These are phyloP conservation scores for Parelbella ahira DNA, from an alignment of 2,888 invertebrate species.

Conservation along the genomic window DNA sequence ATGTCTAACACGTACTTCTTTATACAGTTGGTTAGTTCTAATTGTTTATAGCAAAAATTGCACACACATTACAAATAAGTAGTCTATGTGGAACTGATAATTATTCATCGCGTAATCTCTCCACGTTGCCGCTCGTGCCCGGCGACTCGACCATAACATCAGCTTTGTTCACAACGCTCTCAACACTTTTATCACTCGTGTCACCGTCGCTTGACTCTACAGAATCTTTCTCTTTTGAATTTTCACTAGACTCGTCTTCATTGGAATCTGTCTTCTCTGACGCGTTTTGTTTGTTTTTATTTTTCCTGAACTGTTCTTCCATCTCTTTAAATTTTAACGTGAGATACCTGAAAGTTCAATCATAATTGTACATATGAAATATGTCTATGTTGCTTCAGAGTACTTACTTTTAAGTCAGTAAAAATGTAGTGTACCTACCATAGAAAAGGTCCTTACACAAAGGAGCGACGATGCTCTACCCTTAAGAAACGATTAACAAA, in stretches of 20 bases:
- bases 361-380: too few relatives aligned
- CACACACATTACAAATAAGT: constrained; percentile 5
- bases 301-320: constrained; percentile 89
- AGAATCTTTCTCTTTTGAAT: constrained; percentile 25
- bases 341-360: constrained; percentile 82
- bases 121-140: constrained; percentile 66
- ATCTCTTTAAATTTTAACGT: constrained; percentile 92
- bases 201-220: constrained; percentile 20
- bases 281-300: constrained; percentile 74
- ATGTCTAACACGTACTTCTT: too few relatives aligned
- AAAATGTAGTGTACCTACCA: too few relatives aligned
- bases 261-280: constrained; percentile 44
- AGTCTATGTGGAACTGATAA: not conserved
- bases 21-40: too few relatives aligned
- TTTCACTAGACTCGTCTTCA: constrained; percentile 36
- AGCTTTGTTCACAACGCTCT: constrained; percentile 47
- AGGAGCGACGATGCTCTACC: too few relatives aligned
- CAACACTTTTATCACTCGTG: constrained; percentile 30
- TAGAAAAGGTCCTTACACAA: too few relatives aligned
- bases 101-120: constrained; percentile 51
- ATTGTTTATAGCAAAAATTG: constrained; percentile 16
- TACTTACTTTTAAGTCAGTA: too few relatives aligned
- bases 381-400: too few relatives aligned
- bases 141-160: constrained; percentile 61
- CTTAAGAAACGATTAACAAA: too few relatives aligned